A percentile compares a stretch with the other conserved stretches of the same genome.
phyloP scores from a whole-genome alignment of 2,113 vertebrate genomes.

The Geococcyx californianus region DNA sequence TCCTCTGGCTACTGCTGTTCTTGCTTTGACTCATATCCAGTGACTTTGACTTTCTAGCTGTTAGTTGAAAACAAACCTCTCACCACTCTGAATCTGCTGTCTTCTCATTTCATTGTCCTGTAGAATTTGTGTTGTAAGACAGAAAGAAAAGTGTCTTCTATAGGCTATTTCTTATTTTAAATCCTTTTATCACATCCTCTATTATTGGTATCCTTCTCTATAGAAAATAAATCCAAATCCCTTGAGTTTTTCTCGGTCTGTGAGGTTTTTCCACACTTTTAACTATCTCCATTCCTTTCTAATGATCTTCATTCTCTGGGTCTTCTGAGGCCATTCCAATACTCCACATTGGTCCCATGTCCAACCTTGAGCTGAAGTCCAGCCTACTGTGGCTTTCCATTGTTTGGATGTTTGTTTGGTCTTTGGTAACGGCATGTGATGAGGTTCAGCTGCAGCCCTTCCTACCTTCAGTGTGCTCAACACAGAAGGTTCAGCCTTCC shows the following conservation, averaged over 20 bases:
- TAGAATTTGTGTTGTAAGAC: not conserved
- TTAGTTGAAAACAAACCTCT: not conserved
- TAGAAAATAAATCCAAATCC: not conserved
- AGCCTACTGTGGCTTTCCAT: not conserved
- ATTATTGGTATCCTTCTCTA: not conserved
- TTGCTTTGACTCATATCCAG: not conserved
- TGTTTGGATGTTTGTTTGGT: rapidly evolving
- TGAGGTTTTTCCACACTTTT: not conserved
- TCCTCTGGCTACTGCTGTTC: not conserved
- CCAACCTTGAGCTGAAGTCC: not conserved
- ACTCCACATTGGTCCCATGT: not conserved
- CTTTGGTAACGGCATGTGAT: not conserved
- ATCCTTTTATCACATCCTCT: not conserved
- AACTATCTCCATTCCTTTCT: not conserved
- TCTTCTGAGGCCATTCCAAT: not conserved
- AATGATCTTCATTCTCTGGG: not conserved
- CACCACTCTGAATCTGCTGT: not conserved
- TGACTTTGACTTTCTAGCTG: not conserved
- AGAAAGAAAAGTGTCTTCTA: not conserved
- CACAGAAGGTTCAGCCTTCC: not conserved
- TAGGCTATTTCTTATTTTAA: not conserved
- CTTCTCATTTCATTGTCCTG: not conserved
- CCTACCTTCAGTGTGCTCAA: not conserved
- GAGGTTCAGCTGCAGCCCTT: not conserved
- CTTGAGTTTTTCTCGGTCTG: not conserved